Base-by-base conservation (phyloP, 2,113 vertebrate genomes). In the Mugil cephalus region DNA sequence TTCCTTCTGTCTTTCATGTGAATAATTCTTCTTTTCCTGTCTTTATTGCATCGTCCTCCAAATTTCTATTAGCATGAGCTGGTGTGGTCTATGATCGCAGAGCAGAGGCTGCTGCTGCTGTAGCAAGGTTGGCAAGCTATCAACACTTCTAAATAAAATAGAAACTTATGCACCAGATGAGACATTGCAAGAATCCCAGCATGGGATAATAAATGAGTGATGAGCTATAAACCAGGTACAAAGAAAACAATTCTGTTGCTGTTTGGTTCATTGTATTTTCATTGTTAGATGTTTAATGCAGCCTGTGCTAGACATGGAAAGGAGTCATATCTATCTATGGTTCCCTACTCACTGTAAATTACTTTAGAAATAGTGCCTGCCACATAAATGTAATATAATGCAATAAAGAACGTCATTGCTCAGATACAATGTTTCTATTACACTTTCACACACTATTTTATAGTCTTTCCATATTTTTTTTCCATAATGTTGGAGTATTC, bases 111-210 rank as follows among this genome's bases (percentile, higher is more conserved):
- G 4, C 40, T 50, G 42, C 42, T 71, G 48, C 71, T 72, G 71
- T 14, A 66, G 61, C 71, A 48, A 46, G 42, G 21, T 10, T 74
- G 61, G 48, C 73, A 63, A 63, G 24, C 62, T 55, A 30, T 60
- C 55, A 36, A 19, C 8, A 13, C 53, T 34, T 60, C 24, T 66
- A 36, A 75, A 79, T 54, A 55, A 78, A 76, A 87, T 46, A 81
- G 54, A 74, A 75, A 58, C 60, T 71, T 60, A n/a, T 53, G 8
- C 34, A 50, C 43, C 55, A 82, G 64, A 86, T 84, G 78, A 83
- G 74, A 69, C 69, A 59, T 1, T 7, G 34, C 19, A 10, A 54
- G 43, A 67, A 62, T 53, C 74, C 40, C 75, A 80, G 77, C 69
- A 30, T 56, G 52, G 64, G 40, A 58, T 21, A 77, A 76, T 65